Base-by-base conservation (phyloP, 2,888 invertebrate genomes). In the Drosophila subquinaria region DNA sequence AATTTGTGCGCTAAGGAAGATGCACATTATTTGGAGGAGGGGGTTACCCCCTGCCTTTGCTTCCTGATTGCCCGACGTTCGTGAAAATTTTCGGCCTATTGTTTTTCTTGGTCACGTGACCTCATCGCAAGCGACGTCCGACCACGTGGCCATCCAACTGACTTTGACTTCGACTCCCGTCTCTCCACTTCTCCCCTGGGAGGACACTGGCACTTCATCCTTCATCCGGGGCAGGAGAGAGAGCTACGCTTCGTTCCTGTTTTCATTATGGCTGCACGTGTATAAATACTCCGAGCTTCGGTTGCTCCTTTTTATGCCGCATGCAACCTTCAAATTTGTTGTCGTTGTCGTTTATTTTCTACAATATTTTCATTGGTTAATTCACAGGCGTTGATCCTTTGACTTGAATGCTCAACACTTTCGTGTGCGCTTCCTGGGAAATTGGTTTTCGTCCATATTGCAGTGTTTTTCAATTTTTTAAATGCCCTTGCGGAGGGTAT, bases 361-460 rank as follows among this genome's bases (percentile, higher is more conserved):
- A 30, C 30, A 30, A 30, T 9, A 20, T 13, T 63, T 65, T 59
- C 67, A 62, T 73, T 73, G 71, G 73, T 82, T 82, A 82, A 81
- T 79, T 87, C 73, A 69, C 86, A 88, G 90, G 88, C 90, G 87
- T 88, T 88, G 88, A 87, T 89, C 88, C 90, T 91, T 91, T 90
- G 90, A 90, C 91, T 88, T 90, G 81, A 76, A 71, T 73, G 76
- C 88, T 91, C 90, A 91, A 91, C 91, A 91, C 91, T 91, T 91
- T 89, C 66, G 30, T 33, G 75, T 30, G 6, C 57, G 57, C 47
- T 59, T 81, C 85, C 78, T 87, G 90, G 90, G 88, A 91, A 91
- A 90, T 90, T 79, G 85, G 76, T 90, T 85, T 87, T 82, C 80
- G 69, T 81, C 81, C 89, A 87, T 79, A 82, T 81, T 76, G 79